Evolutionary conservation across 2,113 vertebrate species (phyloP), one percentile per base, ranked within the genome.

Genomic region (Datnioides undecimradiatus): DNA sequence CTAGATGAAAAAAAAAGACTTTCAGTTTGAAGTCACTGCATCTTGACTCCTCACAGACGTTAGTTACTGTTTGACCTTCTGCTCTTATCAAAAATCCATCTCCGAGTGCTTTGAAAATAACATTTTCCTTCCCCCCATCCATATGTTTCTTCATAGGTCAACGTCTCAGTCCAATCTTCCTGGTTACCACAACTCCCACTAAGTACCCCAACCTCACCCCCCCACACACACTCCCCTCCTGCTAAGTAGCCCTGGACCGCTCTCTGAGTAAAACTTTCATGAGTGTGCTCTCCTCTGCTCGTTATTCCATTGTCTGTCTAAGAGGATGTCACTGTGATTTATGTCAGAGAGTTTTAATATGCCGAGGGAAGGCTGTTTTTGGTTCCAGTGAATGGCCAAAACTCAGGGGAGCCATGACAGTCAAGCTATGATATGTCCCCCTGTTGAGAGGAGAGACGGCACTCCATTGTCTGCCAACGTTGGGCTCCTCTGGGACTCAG

Each of bases 311-410:
- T 83, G 89, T 92, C 83, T 84, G 79, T 87, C 85, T 82, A 45
- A 83, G 68, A 83, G 74, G 87, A 88, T 87, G 91, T 90, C 90
- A 70, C 85, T 78, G 85, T 88, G 90, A 92, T 91, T 87, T 84
- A 92, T 90, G 87, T 89, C 87, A 79, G 71, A 69, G 82, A 64
- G 54, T 77, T 91, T 91, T 91, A 91, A 91, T 91, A 86, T 88
- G 88, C 83, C 31, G 70, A 76, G 79, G 77, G 69, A 78, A 79
- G 79, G 69, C 73, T 83, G 60, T 73, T 80, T 85, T 76, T 75
- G 78, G 75, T 87, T 83, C 64, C 34, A 66, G 78, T 84, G 71
- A 87, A 87, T 79, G 75, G 72, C 78, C 65, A 62, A 88, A 85
- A 69, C 85, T 77, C 86, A 69, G 62, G 76, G 86, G 87, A 91